phyloP scores from a whole-genome alignment of 2,797 vertebrate genomes.

The Coracias cyanogaster region DNA sequence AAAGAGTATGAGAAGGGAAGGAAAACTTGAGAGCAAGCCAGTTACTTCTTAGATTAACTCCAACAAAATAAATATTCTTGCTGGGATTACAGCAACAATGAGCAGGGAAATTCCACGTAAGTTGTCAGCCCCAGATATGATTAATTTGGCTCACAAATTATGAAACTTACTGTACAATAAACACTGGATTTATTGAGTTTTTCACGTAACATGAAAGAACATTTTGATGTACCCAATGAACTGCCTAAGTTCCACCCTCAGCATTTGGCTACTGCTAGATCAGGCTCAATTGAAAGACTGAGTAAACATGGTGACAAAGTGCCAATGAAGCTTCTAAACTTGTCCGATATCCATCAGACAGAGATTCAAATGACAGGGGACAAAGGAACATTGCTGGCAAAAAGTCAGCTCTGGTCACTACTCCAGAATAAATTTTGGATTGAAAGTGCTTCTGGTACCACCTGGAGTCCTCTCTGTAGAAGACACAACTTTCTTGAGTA shows the following conservation, averaged over 20 bases:
- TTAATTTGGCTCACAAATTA: background rate
- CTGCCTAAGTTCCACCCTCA: background rate
- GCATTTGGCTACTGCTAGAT: background rate
- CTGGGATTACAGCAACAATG: background rate
- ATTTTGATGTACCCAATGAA: background rate
- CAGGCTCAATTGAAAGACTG: background rate
- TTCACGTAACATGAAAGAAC: background rate
- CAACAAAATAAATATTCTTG: too few relatives aligned
- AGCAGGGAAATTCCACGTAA: background rate
- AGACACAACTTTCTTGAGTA: background rate
- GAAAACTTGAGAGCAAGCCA: too few relatives aligned
- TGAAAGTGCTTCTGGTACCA: background rate
- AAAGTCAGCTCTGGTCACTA: background rate
- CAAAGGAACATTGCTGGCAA: background rate
- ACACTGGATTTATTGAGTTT: background rate
- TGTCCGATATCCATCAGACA: too few relatives aligned
- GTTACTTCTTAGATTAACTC: too few relatives aligned
- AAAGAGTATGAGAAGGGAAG: too few relatives aligned
- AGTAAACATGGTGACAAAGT: background rate
- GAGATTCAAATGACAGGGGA: background rate
- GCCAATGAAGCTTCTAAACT: background rate
- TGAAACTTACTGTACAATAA: background rate
- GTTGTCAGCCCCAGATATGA: background rate
- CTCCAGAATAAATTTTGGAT: background rate
- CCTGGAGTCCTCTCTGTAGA: background rate